phyloP scores from a whole-genome alignment of 2,888 invertebrate genomes.

The Strigamia crassipes region DNA sequence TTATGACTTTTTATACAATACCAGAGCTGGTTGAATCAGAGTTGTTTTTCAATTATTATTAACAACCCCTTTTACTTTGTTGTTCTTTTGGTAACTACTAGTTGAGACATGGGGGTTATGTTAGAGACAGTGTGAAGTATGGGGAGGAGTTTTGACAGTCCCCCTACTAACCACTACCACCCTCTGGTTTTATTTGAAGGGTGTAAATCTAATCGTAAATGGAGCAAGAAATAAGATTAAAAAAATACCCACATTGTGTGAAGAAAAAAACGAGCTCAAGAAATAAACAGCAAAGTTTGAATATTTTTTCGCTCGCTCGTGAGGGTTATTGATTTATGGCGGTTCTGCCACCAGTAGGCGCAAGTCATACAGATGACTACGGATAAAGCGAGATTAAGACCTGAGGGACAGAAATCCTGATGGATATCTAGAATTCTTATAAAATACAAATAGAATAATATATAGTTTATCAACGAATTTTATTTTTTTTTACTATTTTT shows the following conservation, averaged over 20 bases:
- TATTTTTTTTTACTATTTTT: no score
- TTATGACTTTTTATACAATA: background rate
- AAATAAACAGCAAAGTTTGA: background rate
- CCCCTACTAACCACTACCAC: constrained; percentile 30
- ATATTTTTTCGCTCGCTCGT: background rate
- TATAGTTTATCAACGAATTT: no score
- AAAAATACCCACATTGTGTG: background rate
- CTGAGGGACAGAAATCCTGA: background rate
- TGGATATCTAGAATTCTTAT: background rate
- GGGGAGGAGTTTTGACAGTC: constrained; percentile 33
- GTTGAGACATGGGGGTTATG: constrained; percentile 13
- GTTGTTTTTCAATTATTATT: background rate
- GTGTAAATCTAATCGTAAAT: constrained; percentile 31
- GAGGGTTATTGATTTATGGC: background rate
- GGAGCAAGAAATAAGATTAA: constrained; percentile 35
- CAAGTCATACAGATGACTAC: background rate
- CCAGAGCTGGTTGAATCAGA: background rate
- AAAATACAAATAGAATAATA: background rate
- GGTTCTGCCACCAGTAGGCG: constrained; percentile 14
- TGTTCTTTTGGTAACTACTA: constrained; percentile 32
- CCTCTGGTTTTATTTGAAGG: constrained; percentile 31
- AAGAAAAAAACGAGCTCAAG: background rate
- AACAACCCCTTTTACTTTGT: background rate
- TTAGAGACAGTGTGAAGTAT: constrained; percentile 32
- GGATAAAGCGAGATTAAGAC: background rate